Percentiles rank a stretch among this genome's conserved stretches.
Conservation (phyloP, 2,797 vertebrate species). For the Fundulus diaphanus region DNA sequence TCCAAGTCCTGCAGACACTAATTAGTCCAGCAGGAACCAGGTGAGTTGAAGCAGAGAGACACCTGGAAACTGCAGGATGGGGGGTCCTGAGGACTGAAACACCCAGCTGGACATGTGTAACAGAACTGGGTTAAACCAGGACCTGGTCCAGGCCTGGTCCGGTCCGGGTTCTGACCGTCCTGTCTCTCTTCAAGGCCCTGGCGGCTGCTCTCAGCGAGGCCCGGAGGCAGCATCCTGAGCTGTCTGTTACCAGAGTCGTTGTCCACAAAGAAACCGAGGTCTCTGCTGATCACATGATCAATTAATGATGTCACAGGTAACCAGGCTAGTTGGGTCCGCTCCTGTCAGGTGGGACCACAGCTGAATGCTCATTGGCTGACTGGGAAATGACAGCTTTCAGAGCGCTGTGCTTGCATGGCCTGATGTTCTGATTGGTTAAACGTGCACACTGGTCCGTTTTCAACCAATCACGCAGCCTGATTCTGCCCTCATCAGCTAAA, state of each 20-base stretch:
- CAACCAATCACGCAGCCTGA: background rate
- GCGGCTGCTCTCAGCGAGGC: slow-evolving; percentile 91
- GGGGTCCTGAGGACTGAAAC: background rate
- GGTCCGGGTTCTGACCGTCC: slow-evolving; percentile 17
- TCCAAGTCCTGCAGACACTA: background rate
- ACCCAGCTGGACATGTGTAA: background rate
- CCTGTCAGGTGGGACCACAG: background rate
- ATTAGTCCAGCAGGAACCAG: background rate
- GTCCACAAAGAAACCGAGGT: slow-evolving; percentile 96
- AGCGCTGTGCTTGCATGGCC: slow-evolving; percentile 25
- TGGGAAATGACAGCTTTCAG: slow-evolving; percentile 38
- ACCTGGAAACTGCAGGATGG: background rate
- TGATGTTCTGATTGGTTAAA: background rate
- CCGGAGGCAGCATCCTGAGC: slow-evolving; percentile 93
- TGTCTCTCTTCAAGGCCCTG: slow-evolving; percentile 81
- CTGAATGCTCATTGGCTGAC: slow-evolving; percentile 33
- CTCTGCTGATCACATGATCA: slow-evolving; percentile 78
- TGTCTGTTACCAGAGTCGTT: slow-evolving; percentile 94
- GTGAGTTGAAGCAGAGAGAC: background rate
- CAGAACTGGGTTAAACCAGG: background rate
- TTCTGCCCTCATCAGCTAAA: no score
- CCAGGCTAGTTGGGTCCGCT: background rate
- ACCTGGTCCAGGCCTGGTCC: background rate
- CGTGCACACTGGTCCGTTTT: background rate
- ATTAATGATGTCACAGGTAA: slow-evolving; percentile 76